A percentile compares a stretch with the other conserved stretches of the same genome.
Conservation (phyloP, 2,797 vertebrate genomes). For the Fistularia commersonii region DNA sequence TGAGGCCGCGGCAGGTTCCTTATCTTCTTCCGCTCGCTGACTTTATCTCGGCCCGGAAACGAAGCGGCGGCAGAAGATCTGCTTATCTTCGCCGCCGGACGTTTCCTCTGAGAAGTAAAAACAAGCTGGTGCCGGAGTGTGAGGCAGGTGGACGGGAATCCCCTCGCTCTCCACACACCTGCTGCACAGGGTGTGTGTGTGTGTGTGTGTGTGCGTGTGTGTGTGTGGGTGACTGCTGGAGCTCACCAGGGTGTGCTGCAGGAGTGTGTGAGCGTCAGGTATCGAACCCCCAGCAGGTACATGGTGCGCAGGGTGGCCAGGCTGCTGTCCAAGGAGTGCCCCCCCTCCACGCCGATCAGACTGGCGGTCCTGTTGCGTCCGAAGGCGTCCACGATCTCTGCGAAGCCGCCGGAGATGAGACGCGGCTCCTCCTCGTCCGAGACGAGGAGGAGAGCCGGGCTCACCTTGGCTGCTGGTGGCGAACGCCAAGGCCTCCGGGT, state of each 20-base stretch:
- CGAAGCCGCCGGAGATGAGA: no score
- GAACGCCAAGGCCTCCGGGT: constrained; percentile 73
- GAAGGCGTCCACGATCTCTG: constrained; percentile 75
- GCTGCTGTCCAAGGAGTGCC: constrained; percentile 93
- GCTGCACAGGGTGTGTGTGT: background rate
- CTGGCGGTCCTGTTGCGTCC: constrained; percentile 78
- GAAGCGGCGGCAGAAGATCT: no score
- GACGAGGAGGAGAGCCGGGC: background rate
- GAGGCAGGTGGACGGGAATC: constrained; percentile 31
- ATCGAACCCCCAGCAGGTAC: constrained; percentile 88
- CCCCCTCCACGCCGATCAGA: constrained; percentile 90
- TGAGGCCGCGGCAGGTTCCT: no score
- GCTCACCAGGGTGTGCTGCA: constrained; percentile 96
- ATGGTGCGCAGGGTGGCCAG: constrained; percentile 83
- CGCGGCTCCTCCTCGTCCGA: no score
- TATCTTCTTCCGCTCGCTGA: no score
- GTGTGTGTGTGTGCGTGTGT: background rate
- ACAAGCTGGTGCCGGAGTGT: no score
- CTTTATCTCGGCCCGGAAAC: no score
- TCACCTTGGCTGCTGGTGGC: constrained; percentile 69
- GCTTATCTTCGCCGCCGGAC: no score
- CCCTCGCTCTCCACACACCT: constrained; percentile 25
- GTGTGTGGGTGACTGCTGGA: background rate
- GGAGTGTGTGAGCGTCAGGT: constrained; percentile 93
- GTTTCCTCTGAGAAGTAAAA: no score